A percentile compares a stretch with the other conserved stretches of the same genome.
These are phyloP conservation scores for Calameuta idolon DNA, from an alignment of 2,888 invertebrate genomes.

Conservation along the genomic window DNA sequence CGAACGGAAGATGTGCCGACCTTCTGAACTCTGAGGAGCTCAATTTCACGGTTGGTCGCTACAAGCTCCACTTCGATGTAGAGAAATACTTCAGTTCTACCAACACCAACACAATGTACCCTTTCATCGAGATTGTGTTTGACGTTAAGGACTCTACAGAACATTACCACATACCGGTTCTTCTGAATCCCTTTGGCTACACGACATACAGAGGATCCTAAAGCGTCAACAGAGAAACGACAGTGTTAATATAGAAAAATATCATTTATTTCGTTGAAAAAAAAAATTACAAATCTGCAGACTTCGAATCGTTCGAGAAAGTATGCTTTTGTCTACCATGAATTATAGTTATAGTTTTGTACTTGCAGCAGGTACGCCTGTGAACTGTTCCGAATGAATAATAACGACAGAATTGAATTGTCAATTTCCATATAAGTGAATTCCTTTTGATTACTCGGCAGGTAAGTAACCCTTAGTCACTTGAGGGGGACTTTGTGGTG, in stretches of 20 bases:
- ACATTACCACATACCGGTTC: slow-evolving; percentile 80
- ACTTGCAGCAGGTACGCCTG: neutral
- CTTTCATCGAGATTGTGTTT: slow-evolving; percentile 80
- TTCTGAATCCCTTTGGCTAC: slow-evolving; percentile 80
- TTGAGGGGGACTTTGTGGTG: neutral
- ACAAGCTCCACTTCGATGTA: slow-evolving; percentile 79
- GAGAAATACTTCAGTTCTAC: slow-evolving; percentile 74
- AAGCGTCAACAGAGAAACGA: slow-evolving; percentile 26
- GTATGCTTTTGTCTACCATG: neutral
- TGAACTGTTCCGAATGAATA: neutral
- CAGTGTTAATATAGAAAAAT: neutral
- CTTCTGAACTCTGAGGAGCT: slow-evolving; percentile 69
- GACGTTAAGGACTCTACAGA: slow-evolving; percentile 71
- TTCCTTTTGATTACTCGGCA: slow-evolving; percentile 37
- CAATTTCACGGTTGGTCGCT: slow-evolving; percentile 74
- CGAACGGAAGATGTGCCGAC: slow-evolving; percentile 75
- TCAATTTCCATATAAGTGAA: neutral
- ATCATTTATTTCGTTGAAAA: neutral
- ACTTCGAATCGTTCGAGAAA: neutral
- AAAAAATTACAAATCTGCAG: neutral
- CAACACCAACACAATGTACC: slow-evolving; percentile 75
- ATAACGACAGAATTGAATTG: neutral
- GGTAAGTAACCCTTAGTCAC: slow-evolving; percentile 45
- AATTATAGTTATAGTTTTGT: neutral
- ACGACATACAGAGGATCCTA: slow-evolving; percentile 80